Conservation (phyloP, 2,888 invertebrate species). For the Tachina fera region DNA sequence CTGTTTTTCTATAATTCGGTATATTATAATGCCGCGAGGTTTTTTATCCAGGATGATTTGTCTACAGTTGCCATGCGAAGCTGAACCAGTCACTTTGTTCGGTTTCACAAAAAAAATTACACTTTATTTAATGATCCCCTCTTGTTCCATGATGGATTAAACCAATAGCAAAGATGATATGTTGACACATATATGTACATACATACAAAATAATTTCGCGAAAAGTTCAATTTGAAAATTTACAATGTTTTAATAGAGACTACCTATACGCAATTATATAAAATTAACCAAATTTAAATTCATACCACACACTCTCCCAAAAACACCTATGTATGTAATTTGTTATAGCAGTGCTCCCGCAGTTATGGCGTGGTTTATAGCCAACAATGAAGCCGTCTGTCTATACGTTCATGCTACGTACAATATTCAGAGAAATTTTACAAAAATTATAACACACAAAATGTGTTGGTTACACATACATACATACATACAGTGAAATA, state of each 20-base stretch:
- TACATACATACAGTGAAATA: slow-evolving; percentile 13
- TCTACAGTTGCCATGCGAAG: too few species aligned
- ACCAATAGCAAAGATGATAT: too few species aligned
- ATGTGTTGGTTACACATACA: slow-evolving; percentile 4
- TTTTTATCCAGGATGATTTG: too few species aligned
- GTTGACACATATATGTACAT: too few species aligned
- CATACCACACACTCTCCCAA: slow-evolving; percentile 42
- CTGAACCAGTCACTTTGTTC: too few species aligned
- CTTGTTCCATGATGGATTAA: too few species aligned
- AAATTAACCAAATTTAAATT: slow-evolving; percentile 47
- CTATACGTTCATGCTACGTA: neutral
- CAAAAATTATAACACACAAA: slow-evolving; percentile 7
- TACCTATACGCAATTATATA: neutral
- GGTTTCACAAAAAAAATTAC: too few species aligned
- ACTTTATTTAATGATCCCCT: too few species aligned
- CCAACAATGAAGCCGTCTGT: slow-evolving; percentile 17
- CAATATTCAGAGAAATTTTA: slow-evolving; percentile 53
- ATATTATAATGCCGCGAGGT: too few species aligned
- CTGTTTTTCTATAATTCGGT: too few species aligned
- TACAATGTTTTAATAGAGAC: neutral
- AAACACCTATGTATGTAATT: slow-evolving; percentile 12
- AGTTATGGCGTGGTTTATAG: slow-evolving; percentile 48
- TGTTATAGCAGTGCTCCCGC: neutral
- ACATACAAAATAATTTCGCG: neutral
- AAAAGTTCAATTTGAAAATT: neutral